Percentiles rank a stretch among this genome's conserved stretches.
phyloP scores from a whole-genome alignment of 2,888 invertebrate species.

The Gerosis bhagava region DNA sequence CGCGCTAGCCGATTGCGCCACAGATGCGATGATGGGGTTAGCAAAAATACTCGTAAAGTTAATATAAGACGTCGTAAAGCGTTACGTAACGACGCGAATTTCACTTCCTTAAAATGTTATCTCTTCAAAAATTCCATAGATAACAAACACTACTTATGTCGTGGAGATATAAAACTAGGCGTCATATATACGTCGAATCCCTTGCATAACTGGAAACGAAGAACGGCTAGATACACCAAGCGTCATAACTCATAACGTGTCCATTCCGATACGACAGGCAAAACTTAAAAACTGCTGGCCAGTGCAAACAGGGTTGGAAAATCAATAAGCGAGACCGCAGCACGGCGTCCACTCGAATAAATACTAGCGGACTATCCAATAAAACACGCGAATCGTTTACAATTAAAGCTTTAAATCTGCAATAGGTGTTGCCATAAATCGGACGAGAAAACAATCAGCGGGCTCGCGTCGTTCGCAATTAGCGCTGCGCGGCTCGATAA shows the following conservation, averaged over 20 bases:
- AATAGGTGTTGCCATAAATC: slow-evolving; percentile 82
- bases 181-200: too few relatives aligned
- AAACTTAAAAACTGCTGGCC: slow-evolving; percentile 51
- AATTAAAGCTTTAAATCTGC: slow-evolving; percentile 82
- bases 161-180: too few relatives aligned
- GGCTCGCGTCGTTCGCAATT: slow-evolving; percentile 77
- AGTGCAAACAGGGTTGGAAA: slow-evolving; percentile 56
- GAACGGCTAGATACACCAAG: too few relatives aligned
- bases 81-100: too few relatives aligned
- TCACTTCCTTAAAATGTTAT: too few relatives aligned
- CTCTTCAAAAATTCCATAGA: too few relatives aligned
- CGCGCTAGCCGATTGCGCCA: too few relatives aligned
- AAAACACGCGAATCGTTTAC: slow-evolving; percentile 81
- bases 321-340: slow-evolving; percentile 76
- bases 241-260: slow-evolving; percentile 47
- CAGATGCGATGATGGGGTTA: too few relatives aligned
- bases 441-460: slow-evolving; percentile 80
- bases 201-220: too few relatives aligned
- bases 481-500: slow-evolving; percentile 79
- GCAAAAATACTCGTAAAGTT: too few relatives aligned
- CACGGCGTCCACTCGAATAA: slow-evolving; percentile 68
- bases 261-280: slow-evolving; percentile 44
- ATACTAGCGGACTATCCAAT: slow-evolving; percentile 78
- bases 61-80: too few relatives aligned
- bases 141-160: too few relatives aligned